phyloP scores from a whole-genome alignment of 2,113 vertebrate genomes.

The Hemibagrus wyckioides region DNA sequence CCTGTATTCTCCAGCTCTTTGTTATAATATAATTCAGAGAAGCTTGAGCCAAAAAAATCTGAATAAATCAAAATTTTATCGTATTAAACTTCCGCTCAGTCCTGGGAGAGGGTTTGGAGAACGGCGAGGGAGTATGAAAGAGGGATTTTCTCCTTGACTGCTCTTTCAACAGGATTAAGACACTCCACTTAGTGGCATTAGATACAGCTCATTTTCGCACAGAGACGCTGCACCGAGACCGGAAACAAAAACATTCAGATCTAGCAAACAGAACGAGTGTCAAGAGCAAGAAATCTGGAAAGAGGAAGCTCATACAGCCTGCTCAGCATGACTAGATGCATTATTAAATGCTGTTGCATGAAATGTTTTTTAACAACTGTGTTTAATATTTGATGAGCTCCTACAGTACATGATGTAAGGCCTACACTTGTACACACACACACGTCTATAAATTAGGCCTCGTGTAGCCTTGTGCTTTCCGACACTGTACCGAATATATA shows the following conservation, averaged over 20 bases:
- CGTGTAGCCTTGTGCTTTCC: neutral
- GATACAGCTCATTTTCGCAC: slow-evolving; percentile 52
- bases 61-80: neutral
- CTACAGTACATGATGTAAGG: neutral
- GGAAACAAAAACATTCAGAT: neutral
- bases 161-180: slow-evolving; percentile 71
- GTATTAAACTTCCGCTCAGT: neutral
- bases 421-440: too few species aligned
- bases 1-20: neutral
- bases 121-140: slow-evolving; percentile 59
- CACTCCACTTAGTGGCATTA: slow-evolving; percentile 67
- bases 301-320: neutral
- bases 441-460: neutral
- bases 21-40: neutral
- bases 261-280: neutral
- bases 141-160: slow-evolving; percentile 67
- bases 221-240: neutral
- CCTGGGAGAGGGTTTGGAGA: neutral
- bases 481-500: neutral
- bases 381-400: slow-evolving; percentile 1
- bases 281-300: neutral
- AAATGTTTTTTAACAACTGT: neutral
- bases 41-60: neutral
- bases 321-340: neutral
- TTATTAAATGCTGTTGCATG: neutral